These are phyloP conservation scores for Dryadula phaetusa DNA, from an alignment of 2,888 invertebrate species.

Conservation along the genomic window DNA sequence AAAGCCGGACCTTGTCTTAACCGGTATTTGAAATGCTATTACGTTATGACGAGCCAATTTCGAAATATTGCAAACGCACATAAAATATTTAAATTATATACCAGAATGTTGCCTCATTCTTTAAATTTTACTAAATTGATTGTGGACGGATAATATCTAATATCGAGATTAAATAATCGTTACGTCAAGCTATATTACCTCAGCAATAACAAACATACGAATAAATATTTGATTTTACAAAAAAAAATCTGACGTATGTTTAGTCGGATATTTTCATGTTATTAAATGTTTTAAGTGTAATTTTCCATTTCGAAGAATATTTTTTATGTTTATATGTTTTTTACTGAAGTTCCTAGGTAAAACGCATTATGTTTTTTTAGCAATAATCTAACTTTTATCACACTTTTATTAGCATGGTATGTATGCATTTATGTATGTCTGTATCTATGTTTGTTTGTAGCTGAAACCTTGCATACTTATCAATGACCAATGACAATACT, in stretches of 20 bases:
- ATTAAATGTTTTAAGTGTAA: not conserved
- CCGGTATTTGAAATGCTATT: slow-evolving; percentile 21
- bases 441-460: too few species aligned
- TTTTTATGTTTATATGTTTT: not conserved
- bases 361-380: not conserved
- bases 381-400: not conserved
- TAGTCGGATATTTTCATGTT: not conserved
- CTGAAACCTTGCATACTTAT: too few species aligned
- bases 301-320: not conserved
- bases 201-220: not conserved
- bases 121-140: slow-evolving; percentile 20
- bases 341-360: too few species aligned
- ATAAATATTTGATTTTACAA: not conserved
- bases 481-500: too few species aligned
- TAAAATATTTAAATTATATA: slow-evolving; percentile 13
- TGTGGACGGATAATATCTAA: not conserved
- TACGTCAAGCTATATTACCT: slow-evolving; percentile 2
- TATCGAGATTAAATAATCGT: slow-evolving; percentile 12
- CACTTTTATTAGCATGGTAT: too few species aligned
- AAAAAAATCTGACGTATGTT: not conserved
- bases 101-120: slow-evolving; percentile 11
- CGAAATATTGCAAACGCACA: slow-evolving; percentile 2
- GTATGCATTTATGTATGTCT: too few species aligned
- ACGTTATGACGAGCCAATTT: slow-evolving; percentile 22
- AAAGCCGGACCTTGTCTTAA: slow-evolving; percentile 14